Conservation (phyloP, 2,113 vertebrate species). For the Peromyscus leucopus region DNA sequence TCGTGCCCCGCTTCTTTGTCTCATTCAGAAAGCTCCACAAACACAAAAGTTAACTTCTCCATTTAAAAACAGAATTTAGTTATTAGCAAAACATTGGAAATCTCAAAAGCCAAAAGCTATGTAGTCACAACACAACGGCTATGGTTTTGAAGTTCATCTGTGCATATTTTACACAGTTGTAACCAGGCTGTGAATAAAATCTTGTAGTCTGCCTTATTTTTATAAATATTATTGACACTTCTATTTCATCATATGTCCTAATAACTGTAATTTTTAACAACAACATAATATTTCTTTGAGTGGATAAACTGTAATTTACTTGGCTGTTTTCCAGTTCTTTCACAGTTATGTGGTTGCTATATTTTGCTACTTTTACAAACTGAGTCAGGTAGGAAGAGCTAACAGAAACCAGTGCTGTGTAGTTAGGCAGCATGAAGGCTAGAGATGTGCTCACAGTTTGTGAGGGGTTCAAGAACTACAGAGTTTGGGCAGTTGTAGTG, state of each 20-base stretch:
- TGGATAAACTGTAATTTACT: constrained; percentile 38
- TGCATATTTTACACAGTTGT: background rate
- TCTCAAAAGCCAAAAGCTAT: background rate
- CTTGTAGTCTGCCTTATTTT: background rate
- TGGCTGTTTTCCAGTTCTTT: constrained; percentile 32
- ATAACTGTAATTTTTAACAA: constrained; percentile 54
- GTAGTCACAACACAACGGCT: background rate
- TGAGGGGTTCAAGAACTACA: background rate
- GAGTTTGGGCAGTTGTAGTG: background rate
- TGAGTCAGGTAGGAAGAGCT: background rate
- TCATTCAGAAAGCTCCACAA: background rate
- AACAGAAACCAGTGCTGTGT: background rate
- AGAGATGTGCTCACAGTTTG: background rate
- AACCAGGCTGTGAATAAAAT: background rate
- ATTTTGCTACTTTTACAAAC: background rate
- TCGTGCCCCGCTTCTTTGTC: background rate
- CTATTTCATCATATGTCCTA: background rate
- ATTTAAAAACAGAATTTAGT: background rate
- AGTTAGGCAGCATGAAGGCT: background rate
- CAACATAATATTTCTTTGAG: constrained; percentile 15
- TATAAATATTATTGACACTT: background rate
- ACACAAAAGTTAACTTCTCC: background rate
- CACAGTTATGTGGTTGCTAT: background rate
- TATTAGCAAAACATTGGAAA: background rate
- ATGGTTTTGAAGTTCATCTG: background rate